Percentiles rank a stretch among this genome's conserved stretches.
Conservation (phyloP, 2,888 invertebrate genomes). For the Lasioglossum malachurum region DNA sequence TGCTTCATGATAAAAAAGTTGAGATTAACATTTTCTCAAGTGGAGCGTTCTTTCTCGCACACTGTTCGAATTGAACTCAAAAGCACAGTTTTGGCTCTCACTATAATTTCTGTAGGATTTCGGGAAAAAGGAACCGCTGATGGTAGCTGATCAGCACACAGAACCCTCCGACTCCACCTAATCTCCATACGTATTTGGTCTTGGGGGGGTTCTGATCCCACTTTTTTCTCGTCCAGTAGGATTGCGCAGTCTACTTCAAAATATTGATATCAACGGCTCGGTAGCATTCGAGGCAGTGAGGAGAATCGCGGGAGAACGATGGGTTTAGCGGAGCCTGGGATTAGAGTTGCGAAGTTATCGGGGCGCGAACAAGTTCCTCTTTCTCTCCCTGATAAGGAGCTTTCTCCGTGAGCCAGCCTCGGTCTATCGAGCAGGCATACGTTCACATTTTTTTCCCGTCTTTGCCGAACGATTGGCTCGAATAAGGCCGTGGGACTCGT, state of each 20-base stretch:
- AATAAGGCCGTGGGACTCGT: constrained; percentile 46
- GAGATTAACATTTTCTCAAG: too few relatives aligned
- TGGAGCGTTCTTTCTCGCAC: too few relatives aligned
- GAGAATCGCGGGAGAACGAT: constrained; percentile 40
- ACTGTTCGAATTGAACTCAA: too few relatives aligned
- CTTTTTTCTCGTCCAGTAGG: not conserved
- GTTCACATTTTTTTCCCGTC: constrained; percentile 16
- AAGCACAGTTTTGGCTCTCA: too few relatives aligned
- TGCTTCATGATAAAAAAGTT: not conserved
- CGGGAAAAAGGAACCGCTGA: too few relatives aligned
- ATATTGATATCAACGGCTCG: constrained; percentile 25
- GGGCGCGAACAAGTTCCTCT: constrained; percentile 70
- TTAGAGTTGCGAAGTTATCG: constrained; percentile 74
- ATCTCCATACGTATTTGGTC: too few relatives aligned
- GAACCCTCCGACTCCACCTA: too few relatives aligned
- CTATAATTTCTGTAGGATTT: too few relatives aligned
- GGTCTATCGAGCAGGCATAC: constrained; percentile 38
- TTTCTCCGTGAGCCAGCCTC: constrained; percentile 42
- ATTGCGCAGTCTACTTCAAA: not conserved
- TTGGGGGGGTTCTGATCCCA: too few relatives aligned
- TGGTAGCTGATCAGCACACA: too few relatives aligned
- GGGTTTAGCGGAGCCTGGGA: constrained; percentile 48
- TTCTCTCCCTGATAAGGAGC: constrained; percentile 67
- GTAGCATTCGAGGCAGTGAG: constrained; percentile 45
- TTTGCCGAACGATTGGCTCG: constrained; percentile 38